Base-by-base conservation (phyloP, 2,797 vertebrate genomes). In the Megalops cyprinoides region DNA sequence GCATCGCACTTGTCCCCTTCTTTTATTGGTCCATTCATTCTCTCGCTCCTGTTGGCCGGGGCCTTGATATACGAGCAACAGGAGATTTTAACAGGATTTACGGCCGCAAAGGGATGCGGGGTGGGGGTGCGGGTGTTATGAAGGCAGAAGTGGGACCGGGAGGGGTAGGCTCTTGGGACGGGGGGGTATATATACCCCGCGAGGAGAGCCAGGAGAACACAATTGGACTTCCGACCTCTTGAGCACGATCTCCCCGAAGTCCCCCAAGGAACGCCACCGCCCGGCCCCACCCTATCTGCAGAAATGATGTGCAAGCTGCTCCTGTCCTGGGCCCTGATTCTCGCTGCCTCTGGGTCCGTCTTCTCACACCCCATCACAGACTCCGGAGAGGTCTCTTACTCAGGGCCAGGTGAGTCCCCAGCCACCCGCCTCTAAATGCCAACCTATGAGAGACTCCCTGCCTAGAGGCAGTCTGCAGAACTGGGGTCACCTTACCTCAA, bases 351-450 rank as follows among this genome's bases (percentile, higher is more conserved):
- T 18, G 90, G 91, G 28, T 87, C 86, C n/a, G 83, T 94, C 79
- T 79, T 92, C 83, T 91, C 90, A 28, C 93, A 95, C 84, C 94
- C 95, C 58, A 90, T 94, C 83, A 88, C 89, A 87, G 91, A 95
- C 77, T 91, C 93, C 8, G 89, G 87, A 2, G 93, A 95, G 89
- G 92, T 93, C 88, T 78, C 92, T 55, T 94, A 93, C 84, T 81
- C 88, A 58, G 91, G 89, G 85, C 87, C 90, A 55, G 93, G 94
- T 95, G 83, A 94, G 94, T 93, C n/a, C 10, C 46, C 23, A 56
- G 5, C 31, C 49, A n/a, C n/a, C n/a, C n/a, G n/a, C n/a, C n/a
- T n/a, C n/a, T n/a, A n/a, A n/a, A n/a, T n/a, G n/a, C n/a, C n/a
- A n/a, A n/a, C n/a, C n/a, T n/a, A n/a, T n/a, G n/a, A n/a, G n/a